Evolutionary conservation across 35 echinoderm and acorn worm species (phyloP), one percentile per base, ranked within the genome.

Genomic region (Patiria miniata): DNA sequence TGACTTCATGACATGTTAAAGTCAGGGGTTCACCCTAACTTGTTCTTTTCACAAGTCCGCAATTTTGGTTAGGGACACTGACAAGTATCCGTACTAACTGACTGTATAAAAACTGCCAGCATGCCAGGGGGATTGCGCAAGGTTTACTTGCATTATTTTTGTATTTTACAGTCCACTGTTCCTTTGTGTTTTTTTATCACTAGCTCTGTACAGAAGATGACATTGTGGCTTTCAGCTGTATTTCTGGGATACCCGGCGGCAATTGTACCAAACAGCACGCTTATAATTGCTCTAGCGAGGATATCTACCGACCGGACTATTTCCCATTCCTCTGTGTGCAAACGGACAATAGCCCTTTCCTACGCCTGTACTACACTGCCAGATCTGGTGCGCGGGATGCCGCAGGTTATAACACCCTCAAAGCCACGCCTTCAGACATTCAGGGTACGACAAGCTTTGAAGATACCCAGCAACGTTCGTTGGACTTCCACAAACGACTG

Each of bases 251-350:
- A 12, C 79, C 61, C 6, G 96, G 89, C 33, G 93, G 91, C 21
- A 34, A 91, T 86, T 88, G 80, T 14, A 86, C 58, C 39, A 76
- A 42, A 0, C 33, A 61, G 3, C 61, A 85, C 34, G 83, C 89
- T 36, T 95, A 88, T 80, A 80, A 77, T 36, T 99, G 96, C 37
- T 56, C 77, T 0, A 92, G 82, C 38, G 68, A 36, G 4, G 78
- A 82, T 79, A 40, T 99, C 3, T 95, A 86, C 87, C 42, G 52
- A 30, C 73, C 89, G 33, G 96, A 99, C 87, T 99, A 59, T 61
- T 86, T 60, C 37, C 96, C 96, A 10, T 85, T 99, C 16, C 61
- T 99, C 30, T 99, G 96, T 81, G 92, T 99, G n/a, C 47, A 99
- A 36, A 88, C 88, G 0, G 56, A 83, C 78, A 99, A 94, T 61